These are phyloP conservation scores for Haemorhous mexicanus DNA, from an alignment of 2,113 vertebrate genomes.

Conservation along the genomic window DNA sequence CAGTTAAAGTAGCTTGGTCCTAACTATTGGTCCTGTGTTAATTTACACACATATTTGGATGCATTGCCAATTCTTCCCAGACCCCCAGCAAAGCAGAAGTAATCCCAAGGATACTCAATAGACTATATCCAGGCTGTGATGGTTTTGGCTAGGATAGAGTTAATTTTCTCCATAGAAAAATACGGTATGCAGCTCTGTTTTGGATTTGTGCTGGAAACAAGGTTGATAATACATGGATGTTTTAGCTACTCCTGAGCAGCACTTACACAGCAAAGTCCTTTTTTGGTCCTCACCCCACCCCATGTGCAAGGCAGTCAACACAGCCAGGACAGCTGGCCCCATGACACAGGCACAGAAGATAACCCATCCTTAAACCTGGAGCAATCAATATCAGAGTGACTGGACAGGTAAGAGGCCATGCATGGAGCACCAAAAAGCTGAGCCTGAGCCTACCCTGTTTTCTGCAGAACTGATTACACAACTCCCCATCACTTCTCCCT, in stretches of 20 bases:
- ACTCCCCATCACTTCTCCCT: background rate
- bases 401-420: fast-evolving
- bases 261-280: background rate
- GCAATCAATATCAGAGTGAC: background rate
- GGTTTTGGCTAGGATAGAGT: background rate
- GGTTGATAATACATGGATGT: background rate
- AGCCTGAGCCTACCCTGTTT: background rate
- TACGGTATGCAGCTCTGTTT: background rate
- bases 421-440: background rate
- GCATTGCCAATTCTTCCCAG: background rate
- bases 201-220: background rate
- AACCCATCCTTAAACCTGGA: background rate
- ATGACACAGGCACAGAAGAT: background rate
- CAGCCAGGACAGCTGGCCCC: background rate
- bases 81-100: background rate
- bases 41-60: background rate
- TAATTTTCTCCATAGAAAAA: background rate
- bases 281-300: background rate
- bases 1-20: background rate
- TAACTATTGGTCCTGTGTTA: background rate
- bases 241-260: background rate
- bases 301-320: background rate
- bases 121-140: background rate
- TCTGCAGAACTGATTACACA: background rate
- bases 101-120: background rate